Conservation (phyloP, 2,113 vertebrate genomes). For the pig (Sus scrofa) region DNA sequence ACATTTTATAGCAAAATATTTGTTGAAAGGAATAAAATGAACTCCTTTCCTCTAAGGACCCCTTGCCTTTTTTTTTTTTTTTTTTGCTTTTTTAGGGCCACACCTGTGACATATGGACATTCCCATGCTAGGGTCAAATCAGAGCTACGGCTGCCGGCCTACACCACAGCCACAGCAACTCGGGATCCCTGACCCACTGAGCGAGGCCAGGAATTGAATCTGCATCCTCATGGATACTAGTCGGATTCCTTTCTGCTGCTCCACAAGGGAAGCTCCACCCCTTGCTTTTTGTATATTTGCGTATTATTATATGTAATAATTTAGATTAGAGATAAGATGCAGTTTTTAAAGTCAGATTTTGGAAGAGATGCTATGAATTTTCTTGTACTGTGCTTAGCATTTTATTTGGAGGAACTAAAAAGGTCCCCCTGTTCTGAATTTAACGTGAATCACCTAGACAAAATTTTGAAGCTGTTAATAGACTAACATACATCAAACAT, state of each 20-base stretch:
- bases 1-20: conserved; percentile 51
- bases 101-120: no score
- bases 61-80: not conserved
- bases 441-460: not conserved
- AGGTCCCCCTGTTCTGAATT: not conserved
- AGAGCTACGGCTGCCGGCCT: no score
- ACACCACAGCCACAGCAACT: no score
- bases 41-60: not conserved
- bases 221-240: no score
- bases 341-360: conserved; percentile 31
- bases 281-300: not conserved
- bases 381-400: not conserved
- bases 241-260: no score
- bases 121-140: no score
- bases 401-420: conserved; percentile 60
- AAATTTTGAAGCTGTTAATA: not conserved
- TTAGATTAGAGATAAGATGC: conserved; percentile 19
- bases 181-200: no score
- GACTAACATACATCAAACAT: not conserved
- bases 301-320: not conserved
- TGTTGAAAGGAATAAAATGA: not conserved
- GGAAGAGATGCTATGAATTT: not conserved
- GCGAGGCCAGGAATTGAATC: no score
- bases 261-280: not conserved
- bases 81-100: no score